Evolutionary conservation across 30 jellyfish, hydroid and myxozoan genomes (phyloP).

Genomic region (Chrysaora quinquecirrha): DNA sequence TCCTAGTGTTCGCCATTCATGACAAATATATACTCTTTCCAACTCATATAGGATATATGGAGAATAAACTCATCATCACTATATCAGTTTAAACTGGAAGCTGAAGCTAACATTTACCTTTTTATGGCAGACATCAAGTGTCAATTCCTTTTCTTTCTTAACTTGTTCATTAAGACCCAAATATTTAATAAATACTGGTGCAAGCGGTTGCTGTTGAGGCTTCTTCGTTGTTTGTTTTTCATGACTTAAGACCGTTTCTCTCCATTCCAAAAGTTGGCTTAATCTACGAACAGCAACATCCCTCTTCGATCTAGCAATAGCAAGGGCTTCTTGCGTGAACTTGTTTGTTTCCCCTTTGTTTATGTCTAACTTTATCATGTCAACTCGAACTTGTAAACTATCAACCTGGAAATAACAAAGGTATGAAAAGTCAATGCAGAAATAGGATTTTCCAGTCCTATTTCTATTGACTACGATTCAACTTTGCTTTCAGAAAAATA

Average conservation of each 20-base stretch:
- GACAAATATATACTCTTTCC: no score
- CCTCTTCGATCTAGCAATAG: conserved; percentile 53
- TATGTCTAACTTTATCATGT: conserved; percentile 32
- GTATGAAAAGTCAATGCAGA: not conserved
- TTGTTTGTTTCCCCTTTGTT: conserved; percentile 35
- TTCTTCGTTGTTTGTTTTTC: not conserved
- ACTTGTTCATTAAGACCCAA: conserved; percentile 37
- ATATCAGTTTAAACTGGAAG: no score
- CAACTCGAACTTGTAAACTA: conserved; percentile 60
- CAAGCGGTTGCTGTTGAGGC: conserved; percentile 2
- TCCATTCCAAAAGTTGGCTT: conserved; percentile 48
- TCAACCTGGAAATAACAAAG: conserved; percentile 56
- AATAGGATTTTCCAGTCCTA: no score
- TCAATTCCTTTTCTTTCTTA: conserved; percentile 62
- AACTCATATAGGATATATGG: no score
- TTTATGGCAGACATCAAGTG: no score
- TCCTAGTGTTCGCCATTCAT: no score
- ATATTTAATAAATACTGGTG: conserved; percentile 43
- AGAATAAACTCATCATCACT: no score
- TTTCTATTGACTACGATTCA: no score
- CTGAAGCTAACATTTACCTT: no score
- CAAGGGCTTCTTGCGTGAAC: conserved; percentile 27
- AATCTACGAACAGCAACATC: conserved; percentile 34
- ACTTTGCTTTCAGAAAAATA: no score
- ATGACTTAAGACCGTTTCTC: conserved; percentile 26